Evolutionary conservation across 2,113 vertebrate species (phyloP), one percentile per base, ranked within the genome.

Genomic region (Reinhardtius hippoglossoides): DNA sequence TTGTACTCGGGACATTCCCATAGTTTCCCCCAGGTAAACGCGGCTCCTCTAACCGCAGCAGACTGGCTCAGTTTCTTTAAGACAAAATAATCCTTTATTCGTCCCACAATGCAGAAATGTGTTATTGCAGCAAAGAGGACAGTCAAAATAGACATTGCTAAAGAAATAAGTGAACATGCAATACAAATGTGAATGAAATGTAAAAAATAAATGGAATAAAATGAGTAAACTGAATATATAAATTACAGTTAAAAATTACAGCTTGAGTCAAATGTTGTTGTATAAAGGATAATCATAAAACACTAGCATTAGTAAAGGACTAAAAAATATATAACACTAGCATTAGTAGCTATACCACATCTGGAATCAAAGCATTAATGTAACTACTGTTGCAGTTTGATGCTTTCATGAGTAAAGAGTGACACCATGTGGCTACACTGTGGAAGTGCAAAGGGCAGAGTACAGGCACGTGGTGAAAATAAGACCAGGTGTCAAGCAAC

Each of bases 381-480:
- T 12, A 40, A 48, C 16, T 16, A 4, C 1, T 31, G 5, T 1
- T 31, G 31, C 31, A 31, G 31, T 31, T 31, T 31, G 31, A 31
- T 31, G 31, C 31, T 48, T 5, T 16, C 9, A 2, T 26, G 5
- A 27, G 46, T 64, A 5, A 57, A 82, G 26, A 50, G 82, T 4
- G 79, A 82, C 88, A 83, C 78, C 86, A 37, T 81, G 84, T 90
- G 91, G 86, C 68, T 7, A 42, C 0, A n/a, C 5, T 21, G 3
- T 26, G 20, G 20, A 71, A 71, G 12, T 76, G 24, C 77, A 83
- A 13, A 3, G 40, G 40, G 2, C 12, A 4, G 1, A 3, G 3
- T 6, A 31, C 1, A 40, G 10, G 10, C 40, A 42, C 37, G 8
- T 40, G 37, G 40, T 42, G 40, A 42, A 42, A 42, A 42, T 42